Base-by-base conservation (phyloP, 2,113 vertebrate genomes). In the Gasterosteus aculeatus region DNA sequence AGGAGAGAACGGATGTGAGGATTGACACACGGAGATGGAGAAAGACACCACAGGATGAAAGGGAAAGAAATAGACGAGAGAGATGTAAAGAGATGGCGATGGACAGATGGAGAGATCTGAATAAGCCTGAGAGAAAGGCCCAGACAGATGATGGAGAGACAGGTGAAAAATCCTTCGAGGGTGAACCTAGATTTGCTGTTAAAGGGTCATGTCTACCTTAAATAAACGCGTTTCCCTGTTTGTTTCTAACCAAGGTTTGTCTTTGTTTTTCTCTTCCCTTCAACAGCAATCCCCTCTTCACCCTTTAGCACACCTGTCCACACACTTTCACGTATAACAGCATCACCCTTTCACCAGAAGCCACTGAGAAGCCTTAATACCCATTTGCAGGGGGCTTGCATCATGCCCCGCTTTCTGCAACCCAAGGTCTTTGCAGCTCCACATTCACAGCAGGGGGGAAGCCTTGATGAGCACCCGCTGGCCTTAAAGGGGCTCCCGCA, bases 321-420 rank as follows among this genome's bases (percentile, higher is more conserved):
- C 62, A 61, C 51, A 54, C 35, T 15, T 29, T 16, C 70, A 82
- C 49, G n/a, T 44, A 56, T 59, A 62, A 67, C 41, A 56, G 31
- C 61, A 78, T 29, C 79, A 29, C 61, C 80, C 69, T 41, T 73
- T 64, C 15, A 26, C 61, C 58, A 56, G 35, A 51, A 49, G 53
- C 47, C 78, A 56, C 60, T 41, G 14, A 65, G 67, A 72, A 81
- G 80, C 81, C 62, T 64, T 18, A 53, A 49, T 80, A 85, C 83
- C 75, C 80, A 85, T 92, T 91, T 92, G 81, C 90, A 90, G 74
- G 46, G 74, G 78, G 63, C 75, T 91, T 91, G 88, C 90, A 71
- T 92, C 91, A 92, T 87, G 72, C 59, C 61, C 41, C 18, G 51
- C 49, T 71, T 85, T 62, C 66, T 82, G 66, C 82, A 85, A 84